Evolutionary conservation across 2,113 vertebrate species (phyloP), one percentile per base, ranked within the genome.

Genomic region (Hymenochirus boettgeri): DNA sequence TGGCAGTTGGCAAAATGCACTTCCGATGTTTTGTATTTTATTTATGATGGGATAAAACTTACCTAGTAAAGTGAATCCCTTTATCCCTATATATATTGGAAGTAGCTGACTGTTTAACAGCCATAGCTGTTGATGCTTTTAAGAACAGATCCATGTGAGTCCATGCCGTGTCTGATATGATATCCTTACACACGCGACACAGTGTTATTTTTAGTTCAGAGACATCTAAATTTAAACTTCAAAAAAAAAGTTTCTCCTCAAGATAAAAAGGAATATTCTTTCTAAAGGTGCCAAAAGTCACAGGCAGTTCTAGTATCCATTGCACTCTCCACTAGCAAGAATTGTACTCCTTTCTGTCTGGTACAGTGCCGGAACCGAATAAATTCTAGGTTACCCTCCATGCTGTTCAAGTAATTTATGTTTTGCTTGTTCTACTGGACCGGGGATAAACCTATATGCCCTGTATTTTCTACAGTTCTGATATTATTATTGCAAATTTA

Each of bases 11-110:
- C 84, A 76, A 82, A 89, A 87, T 73, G 77, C 70, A 85, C 85
- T 92, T 91, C 85, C 86, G 80, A 77, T 76, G 79, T 81, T 77
- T 81, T 78, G 74, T 84, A 84, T 83, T 77, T 84, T 81, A 85
- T 86, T 86, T 84, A 85, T 82, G 84, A 85, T 86, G 77, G 86
- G 85, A 73, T 74, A 80, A 76, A 75, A 65, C 46, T 1, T 74
- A 57, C 21, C 10, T 39, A 51, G 39, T 47, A 56, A 26, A 2
- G 51, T 58, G 27, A 18, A 57, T 58, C 45, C 17, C 46, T 54
- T 57, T 69, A 48, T 33, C 63, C 52, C 42, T 72, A 61, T 5
- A 73, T n/a, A 56, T 31, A 73, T 63, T 65, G 70, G 35, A 31
- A 12, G 12, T 42, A 57, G 24, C 60, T 42, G 22, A 67, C 59